phyloP scores from a whole-genome alignment of 2,797 vertebrate species.

The Chaenodraco wilsoni region DNA sequence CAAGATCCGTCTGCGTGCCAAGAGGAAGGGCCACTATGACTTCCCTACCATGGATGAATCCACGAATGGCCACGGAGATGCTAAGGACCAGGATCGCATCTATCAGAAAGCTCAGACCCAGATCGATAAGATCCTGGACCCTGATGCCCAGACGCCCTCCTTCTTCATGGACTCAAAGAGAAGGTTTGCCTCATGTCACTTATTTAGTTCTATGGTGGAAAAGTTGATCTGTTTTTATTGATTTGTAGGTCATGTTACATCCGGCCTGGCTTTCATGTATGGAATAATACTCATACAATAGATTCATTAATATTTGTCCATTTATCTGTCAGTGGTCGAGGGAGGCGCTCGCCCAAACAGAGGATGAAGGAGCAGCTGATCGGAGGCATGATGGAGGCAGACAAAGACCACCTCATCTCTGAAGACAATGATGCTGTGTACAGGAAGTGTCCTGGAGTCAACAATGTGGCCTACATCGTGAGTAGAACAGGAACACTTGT shows the following conservation, averaged over 20 bases:
- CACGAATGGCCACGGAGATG: slow-evolving; percentile 81
- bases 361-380: slow-evolving; percentile 91
- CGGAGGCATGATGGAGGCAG: slow-evolving; percentile 88
- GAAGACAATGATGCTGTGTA: slow-evolving; percentile 93
- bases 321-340: slow-evolving; percentile 83
- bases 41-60: slow-evolving; percentile 94
- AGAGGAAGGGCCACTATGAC: slow-evolving; percentile 97
- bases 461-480: slow-evolving; percentile 95
- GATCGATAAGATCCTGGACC: slow-evolving; percentile 97
- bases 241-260: background rate
- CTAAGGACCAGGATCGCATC: slow-evolving; percentile 91
- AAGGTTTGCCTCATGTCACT: slow-evolving; percentile 79
- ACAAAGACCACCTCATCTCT: slow-evolving; percentile 92
- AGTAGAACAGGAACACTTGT: slow-evolving; percentile 45
- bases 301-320: fast-evolving
- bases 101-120: slow-evolving; percentile 96
- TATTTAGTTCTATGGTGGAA: background rate
- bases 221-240: background rate
- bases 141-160: slow-evolving; percentile 86
- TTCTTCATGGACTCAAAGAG: slow-evolving; percentile 93
- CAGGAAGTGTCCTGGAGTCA: slow-evolving; percentile 94
- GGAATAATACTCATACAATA: background rate
- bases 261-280: background rate
- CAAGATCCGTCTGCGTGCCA: slow-evolving; percentile 96
- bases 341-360: slow-evolving; percentile 92